phyloP scores from a whole-genome alignment of 2,113 vertebrate genomes.

The Laticauda laticaudata region DNA sequence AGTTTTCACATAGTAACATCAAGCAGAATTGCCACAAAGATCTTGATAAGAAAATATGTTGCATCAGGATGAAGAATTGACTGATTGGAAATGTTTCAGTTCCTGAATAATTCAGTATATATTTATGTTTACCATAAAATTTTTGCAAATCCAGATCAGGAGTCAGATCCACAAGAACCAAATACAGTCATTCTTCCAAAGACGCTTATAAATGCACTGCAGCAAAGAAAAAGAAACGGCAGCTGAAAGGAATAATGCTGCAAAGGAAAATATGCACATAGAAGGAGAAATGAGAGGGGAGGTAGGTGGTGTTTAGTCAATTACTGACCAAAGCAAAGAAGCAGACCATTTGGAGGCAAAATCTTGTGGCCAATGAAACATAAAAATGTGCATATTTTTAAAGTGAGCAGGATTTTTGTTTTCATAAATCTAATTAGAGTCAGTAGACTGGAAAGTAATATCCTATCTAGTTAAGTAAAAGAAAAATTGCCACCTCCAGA shows the following conservation, averaged over 20 bases:
- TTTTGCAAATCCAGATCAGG: conserved; percentile 1
- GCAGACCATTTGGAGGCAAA: conserved; percentile 53
- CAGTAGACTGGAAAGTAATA: conserved; percentile 66
- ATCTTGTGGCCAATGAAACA: conserved; percentile 60
- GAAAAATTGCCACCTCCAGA: conserved; percentile 53
- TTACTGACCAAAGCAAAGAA: conserved; percentile 50
- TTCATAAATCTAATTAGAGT: conserved; percentile 60
- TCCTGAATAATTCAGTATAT: conserved; percentile 20
- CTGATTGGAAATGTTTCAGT: conserved; percentile 31
- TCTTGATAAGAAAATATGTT: conserved; percentile 21
- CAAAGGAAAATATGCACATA: conserved; percentile 55
- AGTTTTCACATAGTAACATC: background rate
- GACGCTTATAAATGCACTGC: background rate
- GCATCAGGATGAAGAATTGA: background rate
- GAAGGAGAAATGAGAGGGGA: conserved; percentile 42
- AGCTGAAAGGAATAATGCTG: conserved; percentile 40
- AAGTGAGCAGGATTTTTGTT: conserved; percentile 54
- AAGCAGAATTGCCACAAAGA: background rate
- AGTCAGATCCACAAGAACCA: background rate
- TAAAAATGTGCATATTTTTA: conserved; percentile 45
- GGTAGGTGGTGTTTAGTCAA: conserved; percentile 54
- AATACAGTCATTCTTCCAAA: background rate
- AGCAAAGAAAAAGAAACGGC: conserved; percentile 38
- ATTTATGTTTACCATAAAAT: conserved; percentile 28
- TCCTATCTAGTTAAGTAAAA: conserved; percentile 58